phyloP scores from a whole-genome alignment of 30 jellyfish, hydroid and myxozoan genomes.

The Aurelia sp. region DNA sequence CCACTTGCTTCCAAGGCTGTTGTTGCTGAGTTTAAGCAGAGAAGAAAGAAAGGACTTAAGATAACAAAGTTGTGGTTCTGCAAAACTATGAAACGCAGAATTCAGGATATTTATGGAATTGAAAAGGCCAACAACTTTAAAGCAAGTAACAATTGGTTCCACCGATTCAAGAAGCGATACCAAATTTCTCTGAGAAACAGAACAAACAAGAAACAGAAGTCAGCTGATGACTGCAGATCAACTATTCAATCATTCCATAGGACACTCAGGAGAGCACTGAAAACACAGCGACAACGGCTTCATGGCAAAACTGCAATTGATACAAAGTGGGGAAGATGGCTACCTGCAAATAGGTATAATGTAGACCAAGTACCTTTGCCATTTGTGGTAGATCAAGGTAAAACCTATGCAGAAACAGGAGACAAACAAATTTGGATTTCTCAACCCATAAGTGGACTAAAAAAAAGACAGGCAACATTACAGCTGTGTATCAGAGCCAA shows the following conservation, averaged over 20 bases:
- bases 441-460: slow-evolving; percentile 61
- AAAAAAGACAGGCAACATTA: slow-evolving; percentile 55
- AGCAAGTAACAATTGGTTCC: slow-evolving; percentile 51
- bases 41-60: slow-evolving; percentile 26
- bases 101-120: slow-evolving; percentile 23
- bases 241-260: slow-evolving; percentile 49
- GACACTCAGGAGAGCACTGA: too few species aligned
- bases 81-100: slow-evolving; percentile 21
- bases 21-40: slow-evolving; percentile 12
- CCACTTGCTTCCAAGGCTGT: slow-evolving; percentile 14
- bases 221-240: slow-evolving; percentile 45
- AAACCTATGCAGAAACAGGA: slow-evolving; percentile 50
- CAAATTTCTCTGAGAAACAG: slow-evolving; percentile 37
- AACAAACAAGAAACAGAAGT: slow-evolving; percentile 40
- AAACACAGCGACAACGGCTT: too few species aligned
- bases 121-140: slow-evolving; percentile 31
- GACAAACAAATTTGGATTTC: slow-evolving; percentile 49
- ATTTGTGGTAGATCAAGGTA: slow-evolving; percentile 54
- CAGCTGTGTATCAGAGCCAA: slow-evolving; percentile 54
- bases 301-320: slow-evolving; percentile 2
- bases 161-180: slow-evolving; percentile 41
- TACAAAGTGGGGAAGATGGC: slow-evolving; percentile 43
- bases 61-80: slow-evolving; percentile 48
- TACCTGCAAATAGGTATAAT: slow-evolving; percentile 45
- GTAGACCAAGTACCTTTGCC: slow-evolving; percentile 67